Base-by-base conservation (phyloP, 2,888 invertebrate genomes). In the Meteorus colon region DNA sequence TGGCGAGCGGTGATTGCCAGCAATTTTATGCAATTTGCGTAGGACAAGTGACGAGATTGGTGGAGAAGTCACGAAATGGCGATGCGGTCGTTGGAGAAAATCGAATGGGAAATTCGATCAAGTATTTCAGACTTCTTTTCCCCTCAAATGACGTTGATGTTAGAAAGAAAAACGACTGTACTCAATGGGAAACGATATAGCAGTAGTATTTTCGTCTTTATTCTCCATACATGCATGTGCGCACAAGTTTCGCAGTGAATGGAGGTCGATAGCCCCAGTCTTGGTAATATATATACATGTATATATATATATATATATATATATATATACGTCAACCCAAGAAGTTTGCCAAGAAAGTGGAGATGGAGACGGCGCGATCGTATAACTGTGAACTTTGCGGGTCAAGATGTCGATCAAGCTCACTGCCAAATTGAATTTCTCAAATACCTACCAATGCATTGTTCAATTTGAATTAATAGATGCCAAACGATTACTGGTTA, bases 201-300 rank as follows among this genome's bases (percentile, higher is more conserved):
- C 55, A 24, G 55, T 19, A 41, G 63, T 29, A 45, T 73, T 79
- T 62, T 65, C 62, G 55, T 71, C 62, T 80, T 79, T 78, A 78
- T 80, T 79, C 80, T 79, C 79, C 78, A 80, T 78, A 78, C 77
- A 79, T 80, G 78, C 78, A 80, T 78, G 79, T 74, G 79, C 71
- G 76, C 79, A 80, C 72, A 55, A 55, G 19, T 55, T 55, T 55
- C 10, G 55, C 48, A n/a, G 48, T 48, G 24, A 75, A 79, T 76
- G 65, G 77, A 79, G 79, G 78, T 80, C 80, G 79, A 79, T 80
- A 79, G 80, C 78, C 79, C n/a, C 79, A 77, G 77, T 8, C 8
- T 55, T 8, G 5, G 19, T 10, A n/a, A 55, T 8, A 55, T 19
- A 55, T 19, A 51, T 4, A 51, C 4, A 16, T 45, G 4, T 10